Evolutionary conservation across 2,888 invertebrate species (phyloP).

Genomic region (Hetaerina titia): DNA sequence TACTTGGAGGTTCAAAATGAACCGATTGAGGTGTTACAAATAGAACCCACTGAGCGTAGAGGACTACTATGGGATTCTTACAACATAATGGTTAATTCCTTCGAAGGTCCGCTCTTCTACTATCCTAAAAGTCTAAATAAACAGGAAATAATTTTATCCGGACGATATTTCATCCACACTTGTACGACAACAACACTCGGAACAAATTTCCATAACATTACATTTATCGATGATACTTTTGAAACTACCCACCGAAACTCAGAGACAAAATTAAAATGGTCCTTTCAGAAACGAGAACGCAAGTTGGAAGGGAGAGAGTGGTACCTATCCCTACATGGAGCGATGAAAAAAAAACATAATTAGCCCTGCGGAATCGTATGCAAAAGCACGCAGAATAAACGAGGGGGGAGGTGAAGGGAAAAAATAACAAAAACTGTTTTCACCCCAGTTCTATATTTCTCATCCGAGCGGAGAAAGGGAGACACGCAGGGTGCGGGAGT

Average conservation of each 20-base stretch:
- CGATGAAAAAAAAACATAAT: neutral
- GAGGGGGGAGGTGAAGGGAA: neutral
- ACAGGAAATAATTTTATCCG: too few relatives aligned
- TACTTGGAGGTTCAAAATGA: too few relatives aligned
- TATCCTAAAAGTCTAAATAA: too few relatives aligned
- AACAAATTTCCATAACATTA: neutral
- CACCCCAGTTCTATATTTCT: neutral
- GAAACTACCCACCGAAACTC: neutral
- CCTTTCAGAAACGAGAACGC: neutral
- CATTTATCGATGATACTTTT: neutral
- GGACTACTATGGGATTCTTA: too few relatives aligned
- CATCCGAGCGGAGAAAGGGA: neutral
- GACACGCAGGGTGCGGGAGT: too few relatives aligned
- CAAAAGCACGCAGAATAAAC: constrained; percentile 45
- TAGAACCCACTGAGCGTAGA: too few relatives aligned
- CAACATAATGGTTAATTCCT: too few relatives aligned
- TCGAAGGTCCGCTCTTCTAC: too few relatives aligned
- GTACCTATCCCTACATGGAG: neutral
- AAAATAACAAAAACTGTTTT: neutral
- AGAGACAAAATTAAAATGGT: neutral
- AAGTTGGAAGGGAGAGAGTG: neutral
- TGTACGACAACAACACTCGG: neutral
- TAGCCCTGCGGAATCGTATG: constrained; percentile 8
- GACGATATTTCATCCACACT: too few relatives aligned
- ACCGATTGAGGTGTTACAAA: too few relatives aligned